Base-by-base conservation (phyloP, 2,113 vertebrate genomes). In the western clawed frog (Xenopus tropicalis) region DNA sequence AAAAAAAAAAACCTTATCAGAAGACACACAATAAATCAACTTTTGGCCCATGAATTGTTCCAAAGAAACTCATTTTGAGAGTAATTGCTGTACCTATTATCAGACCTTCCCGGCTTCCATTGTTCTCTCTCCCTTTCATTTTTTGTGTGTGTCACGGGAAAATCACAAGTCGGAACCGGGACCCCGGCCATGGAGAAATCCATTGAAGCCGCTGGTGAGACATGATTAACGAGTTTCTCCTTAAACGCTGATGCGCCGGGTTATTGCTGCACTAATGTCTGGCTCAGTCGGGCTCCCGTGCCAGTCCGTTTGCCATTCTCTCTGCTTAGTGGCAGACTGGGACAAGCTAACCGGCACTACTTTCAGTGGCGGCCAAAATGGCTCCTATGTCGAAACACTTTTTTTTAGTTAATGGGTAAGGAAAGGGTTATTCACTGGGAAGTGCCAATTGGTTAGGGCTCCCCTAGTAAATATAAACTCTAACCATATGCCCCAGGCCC, bases 21-120 rank as follows among this genome's bases (percentile, higher is more conserved):
- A 21, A 23, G 48, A 68, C n/a, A 51, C 61, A 61, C 56, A 68
- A 74, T 74, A 20, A 51, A 74, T 74, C 72, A 68, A 67, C 42
- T 61, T 74, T 61, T 74, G 66, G 64, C 43, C 65, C 72, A 68
- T 69, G 72, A 75, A 75, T 75, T 68, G 72, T 74, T 42, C 56
- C 37, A 11, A 61, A 52, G 48, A 74, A 74, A 52, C 56, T 58
- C 54, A 61, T 62, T 75, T 75, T 54, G 56, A 56, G 61, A 54
- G 65, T 62, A 61, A 75, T 75, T 75, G 56, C 65, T 61, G 66
- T 21, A 68, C 72, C 57, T 21, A 48, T 65, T 43, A 65, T 65
- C 42, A 21, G 21, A 17, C n/a, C n/a, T 12, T 11, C 62, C 37
- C 54, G 46, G 14, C 25, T 29, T 12, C 44, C 20, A 62, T 75